A percentile compares a stretch with the other conserved stretches of the same genome.
These are phyloP conservation scores for Masticophis lateralis DNA, from an alignment of 2,797 vertebrate species.

Conservation along the genomic window DNA sequence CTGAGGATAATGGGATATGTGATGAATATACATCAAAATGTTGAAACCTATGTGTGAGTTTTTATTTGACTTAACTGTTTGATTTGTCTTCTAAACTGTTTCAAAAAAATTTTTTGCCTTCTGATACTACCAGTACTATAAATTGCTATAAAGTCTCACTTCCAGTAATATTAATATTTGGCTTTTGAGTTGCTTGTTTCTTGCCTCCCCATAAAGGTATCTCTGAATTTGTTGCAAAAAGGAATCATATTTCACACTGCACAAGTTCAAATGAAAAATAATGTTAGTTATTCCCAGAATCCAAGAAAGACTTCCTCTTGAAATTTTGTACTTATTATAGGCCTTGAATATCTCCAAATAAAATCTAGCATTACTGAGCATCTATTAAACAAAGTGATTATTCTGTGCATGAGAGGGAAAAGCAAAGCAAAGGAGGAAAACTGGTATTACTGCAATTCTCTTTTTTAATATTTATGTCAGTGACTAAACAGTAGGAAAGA, in stretches of 20 bases:
- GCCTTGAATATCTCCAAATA: background rate
- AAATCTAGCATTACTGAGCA: background rate
- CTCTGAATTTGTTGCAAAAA: background rate
- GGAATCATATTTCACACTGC: background rate
- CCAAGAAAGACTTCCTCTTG: background rate
- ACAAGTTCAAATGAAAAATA: background rate
- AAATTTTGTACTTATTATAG: background rate
- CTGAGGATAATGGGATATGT: conserved; percentile 74
- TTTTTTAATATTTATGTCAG: background rate
- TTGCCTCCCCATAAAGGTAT: background rate
- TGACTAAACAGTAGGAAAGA: background rate
- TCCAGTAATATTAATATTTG: conserved; percentile 53
- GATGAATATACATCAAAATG: conserved; percentile 74
- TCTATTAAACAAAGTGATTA: background rate
- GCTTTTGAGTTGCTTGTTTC: conserved; percentile 22
- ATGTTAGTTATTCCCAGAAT: background rate
- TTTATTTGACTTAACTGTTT: conserved; percentile 73
- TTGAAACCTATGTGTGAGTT: conserved; percentile 69
- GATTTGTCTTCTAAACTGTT: conserved; percentile 68
- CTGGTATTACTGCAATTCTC: background rate
- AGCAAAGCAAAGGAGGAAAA: background rate
- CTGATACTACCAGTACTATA: conserved; percentile 46
- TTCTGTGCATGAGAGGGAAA: background rate
- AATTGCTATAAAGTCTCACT: conserved; percentile 44
- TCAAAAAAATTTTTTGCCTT: conserved; percentile 67